Conservation (phyloP, 2,113 vertebrate genomes). For the Catharus fuscescens region DNA sequence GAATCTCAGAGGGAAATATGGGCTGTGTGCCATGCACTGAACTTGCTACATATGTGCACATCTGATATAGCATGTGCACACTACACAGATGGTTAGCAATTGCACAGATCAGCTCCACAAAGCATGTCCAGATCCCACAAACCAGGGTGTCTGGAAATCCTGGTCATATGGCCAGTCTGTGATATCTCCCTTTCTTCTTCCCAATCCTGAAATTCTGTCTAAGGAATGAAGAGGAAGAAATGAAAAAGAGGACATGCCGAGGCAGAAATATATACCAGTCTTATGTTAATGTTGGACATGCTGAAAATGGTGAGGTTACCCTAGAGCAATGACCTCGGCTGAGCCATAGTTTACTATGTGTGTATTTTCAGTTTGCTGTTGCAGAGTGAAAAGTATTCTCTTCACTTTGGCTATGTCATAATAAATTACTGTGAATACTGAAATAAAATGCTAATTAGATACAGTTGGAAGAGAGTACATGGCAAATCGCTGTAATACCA, state of each 20-base stretch:
- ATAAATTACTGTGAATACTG: slow-evolving; percentile 46
- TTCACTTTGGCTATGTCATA: slow-evolving; percentile 34
- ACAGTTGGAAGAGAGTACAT: slow-evolving; percentile 38
- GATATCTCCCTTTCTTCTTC: not conserved
- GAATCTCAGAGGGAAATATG: slow-evolving; percentile 22
- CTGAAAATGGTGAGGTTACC: not conserved
- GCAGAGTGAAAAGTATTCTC: slow-evolving; percentile 1
- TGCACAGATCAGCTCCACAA: not conserved
- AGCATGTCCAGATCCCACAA: slow-evolving; percentile 1
- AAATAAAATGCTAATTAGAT: slow-evolving; percentile 61
- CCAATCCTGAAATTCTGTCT: not conserved
- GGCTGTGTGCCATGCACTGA: slow-evolving; percentile 24
- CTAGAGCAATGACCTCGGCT: not conserved
- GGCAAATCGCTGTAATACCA: slow-evolving; percentile 14
- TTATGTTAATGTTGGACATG: not conserved
- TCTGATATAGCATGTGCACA: not conserved
- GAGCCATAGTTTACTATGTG: not conserved
- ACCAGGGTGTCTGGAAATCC: not conserved
- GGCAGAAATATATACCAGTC: not conserved
- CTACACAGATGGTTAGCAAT: slow-evolving; percentile 14
- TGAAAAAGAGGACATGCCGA: not conserved
- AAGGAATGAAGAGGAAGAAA: not conserved
- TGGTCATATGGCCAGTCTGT: not conserved
- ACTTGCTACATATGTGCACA: slow-evolving; percentile 30
- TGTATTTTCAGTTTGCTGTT: slow-evolving; percentile 41